Percentiles rank a stretch among this genome's conserved stretches.
These are phyloP conservation scores for Gavia stellata DNA, from an alignment of 2,113 vertebrate species.

Conservation along the genomic window DNA sequence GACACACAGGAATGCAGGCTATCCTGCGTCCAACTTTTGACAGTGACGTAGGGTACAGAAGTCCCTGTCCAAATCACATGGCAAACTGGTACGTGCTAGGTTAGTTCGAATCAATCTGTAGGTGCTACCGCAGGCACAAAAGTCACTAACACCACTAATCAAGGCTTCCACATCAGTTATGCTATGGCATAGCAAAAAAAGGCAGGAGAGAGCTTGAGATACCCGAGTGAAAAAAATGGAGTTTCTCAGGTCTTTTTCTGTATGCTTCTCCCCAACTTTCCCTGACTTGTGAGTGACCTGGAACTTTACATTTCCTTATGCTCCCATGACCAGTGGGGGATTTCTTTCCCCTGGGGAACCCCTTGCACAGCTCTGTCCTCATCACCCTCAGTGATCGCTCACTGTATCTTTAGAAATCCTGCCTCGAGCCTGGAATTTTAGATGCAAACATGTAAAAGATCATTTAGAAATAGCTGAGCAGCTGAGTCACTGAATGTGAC, in stretches of 20 bases:
- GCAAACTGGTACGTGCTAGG: neutral
- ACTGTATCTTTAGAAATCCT: neutral
- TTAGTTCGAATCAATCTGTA: neutral
- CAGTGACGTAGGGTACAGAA: neutral
- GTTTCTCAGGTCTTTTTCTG: neutral
- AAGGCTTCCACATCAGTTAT: neutral
- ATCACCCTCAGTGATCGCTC: neutral
- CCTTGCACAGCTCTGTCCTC: neutral
- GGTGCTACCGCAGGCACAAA: neutral
- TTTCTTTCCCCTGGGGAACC: neutral
- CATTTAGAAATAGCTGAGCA: neutral
- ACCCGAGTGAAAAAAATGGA: neutral
- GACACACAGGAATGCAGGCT: neutral
- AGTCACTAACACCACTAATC: neutral
- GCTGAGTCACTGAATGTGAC: neutral
- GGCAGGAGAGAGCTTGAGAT: neutral
- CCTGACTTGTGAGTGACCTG: neutral
- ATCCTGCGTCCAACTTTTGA: accelerated
- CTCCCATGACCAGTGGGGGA: neutral
- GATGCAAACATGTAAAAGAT: neutral
- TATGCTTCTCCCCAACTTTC: neutral
- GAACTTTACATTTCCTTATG: neutral
- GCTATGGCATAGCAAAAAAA: neutral
- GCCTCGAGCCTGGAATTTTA: neutral
- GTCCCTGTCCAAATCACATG: neutral